Conservation (phyloP, 2,113 vertebrate species). For the Thomomys bottae region DNA sequence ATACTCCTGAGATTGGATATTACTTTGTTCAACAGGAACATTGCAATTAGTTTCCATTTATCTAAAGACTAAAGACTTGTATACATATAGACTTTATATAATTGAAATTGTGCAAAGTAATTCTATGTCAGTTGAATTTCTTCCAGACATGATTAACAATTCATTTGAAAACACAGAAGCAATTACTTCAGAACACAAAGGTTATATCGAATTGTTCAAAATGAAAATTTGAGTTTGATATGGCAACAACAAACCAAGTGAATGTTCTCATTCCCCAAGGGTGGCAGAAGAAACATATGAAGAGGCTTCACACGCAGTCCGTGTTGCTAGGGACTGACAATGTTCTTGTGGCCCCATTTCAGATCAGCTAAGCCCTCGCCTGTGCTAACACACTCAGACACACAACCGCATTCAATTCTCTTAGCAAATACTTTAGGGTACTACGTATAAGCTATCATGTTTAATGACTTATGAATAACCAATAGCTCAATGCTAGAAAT, state of each 20-base stretch:
- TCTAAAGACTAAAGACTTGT: background rate
- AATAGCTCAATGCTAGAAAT: background rate
- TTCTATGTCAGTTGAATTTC: background rate
- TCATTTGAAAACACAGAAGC: background rate
- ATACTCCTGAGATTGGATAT: background rate
- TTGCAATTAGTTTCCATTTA: background rate
- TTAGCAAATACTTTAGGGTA: background rate
- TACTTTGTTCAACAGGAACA: background rate
- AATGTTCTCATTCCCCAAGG: background rate
- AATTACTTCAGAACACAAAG: background rate
- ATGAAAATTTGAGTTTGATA: background rate
- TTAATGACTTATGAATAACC: background rate
- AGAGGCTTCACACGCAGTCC: too few species aligned
- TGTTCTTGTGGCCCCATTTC: too few species aligned
- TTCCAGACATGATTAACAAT: background rate
- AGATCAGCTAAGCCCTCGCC: too few species aligned
- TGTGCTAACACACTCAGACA: fast-evolving
- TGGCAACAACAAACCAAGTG: background rate
- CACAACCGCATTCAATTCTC: fast-evolving
- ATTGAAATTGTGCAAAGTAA: slow-evolving; percentile 25
- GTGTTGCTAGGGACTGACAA: background rate
- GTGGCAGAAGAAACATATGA: background rate
- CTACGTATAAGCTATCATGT: too few species aligned
- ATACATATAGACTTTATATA: background rate
- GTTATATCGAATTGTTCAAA: background rate